Evolutionary conservation across 1,140 invertebrate species (phyloP).

Genomic region (Pachyrhynchus sulphureomaculatus): DNA sequence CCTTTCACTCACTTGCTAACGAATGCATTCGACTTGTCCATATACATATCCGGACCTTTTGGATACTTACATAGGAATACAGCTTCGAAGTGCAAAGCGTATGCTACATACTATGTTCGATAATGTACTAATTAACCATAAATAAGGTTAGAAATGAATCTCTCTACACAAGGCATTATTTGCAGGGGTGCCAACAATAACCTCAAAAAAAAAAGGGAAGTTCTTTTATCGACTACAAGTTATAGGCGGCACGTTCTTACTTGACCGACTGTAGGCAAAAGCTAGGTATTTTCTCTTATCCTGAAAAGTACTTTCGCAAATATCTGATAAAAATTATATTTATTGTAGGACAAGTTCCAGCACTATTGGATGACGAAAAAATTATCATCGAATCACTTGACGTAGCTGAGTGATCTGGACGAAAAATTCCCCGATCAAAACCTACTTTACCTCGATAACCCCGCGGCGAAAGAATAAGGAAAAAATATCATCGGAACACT

Average conservation of each 20-base stretch:
- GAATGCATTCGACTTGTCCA: too few relatives aligned
- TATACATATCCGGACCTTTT: conserved; percentile 58
- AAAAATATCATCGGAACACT: conserved; percentile 55
- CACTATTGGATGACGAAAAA: conserved; percentile 64
- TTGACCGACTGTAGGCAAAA: too few relatives aligned
- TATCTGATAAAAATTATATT: neutral
- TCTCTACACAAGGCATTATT: too few relatives aligned
- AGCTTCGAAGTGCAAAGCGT: too few relatives aligned
- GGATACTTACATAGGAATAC: conserved; percentile 62
- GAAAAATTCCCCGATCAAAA: conserved; percentile 66
- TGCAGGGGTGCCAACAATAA: conserved; percentile 79
- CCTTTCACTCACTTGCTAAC: too few relatives aligned
- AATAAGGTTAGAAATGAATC: too few relatives aligned
- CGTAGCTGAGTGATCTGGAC: conserved; percentile 81
- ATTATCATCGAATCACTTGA: conserved; percentile 78
- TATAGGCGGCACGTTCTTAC: too few relatives aligned
- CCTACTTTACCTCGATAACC: conserved; percentile 69
- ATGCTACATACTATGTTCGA: conserved; percentile 69
- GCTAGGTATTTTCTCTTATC: too few relatives aligned
- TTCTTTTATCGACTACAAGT: too few relatives aligned
- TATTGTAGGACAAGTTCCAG: conserved; percentile 72
- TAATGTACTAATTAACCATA: too few relatives aligned
- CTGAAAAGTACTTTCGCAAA: too few relatives aligned
- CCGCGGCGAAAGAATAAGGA: conserved; percentile 40
- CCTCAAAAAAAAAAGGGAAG: too few relatives aligned